A percentile compares a stretch with the other conserved stretches of the same genome.
phyloP scores from a whole-genome alignment of 2,888 invertebrate genomes.

The Plutella xylostella region DNA sequence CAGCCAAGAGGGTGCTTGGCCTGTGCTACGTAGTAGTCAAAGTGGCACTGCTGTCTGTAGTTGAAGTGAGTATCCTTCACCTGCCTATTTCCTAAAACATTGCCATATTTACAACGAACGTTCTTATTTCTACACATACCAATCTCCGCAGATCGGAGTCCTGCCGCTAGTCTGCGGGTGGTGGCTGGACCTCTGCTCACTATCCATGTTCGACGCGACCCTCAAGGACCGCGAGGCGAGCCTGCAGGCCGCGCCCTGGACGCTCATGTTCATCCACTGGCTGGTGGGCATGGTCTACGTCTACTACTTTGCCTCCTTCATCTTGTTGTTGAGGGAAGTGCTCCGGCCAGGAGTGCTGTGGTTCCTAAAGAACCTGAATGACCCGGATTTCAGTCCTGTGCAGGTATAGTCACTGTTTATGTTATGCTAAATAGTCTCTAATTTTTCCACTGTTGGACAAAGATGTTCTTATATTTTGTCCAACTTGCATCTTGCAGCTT shows the following conservation, averaged over 20 bases:
- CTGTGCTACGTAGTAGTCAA: constrained; percentile 91
- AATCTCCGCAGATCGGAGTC: constrained; percentile 81
- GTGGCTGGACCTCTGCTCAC: constrained; percentile 98
- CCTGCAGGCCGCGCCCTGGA: constrained; percentile 92
- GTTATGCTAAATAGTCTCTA: too few relatives aligned
- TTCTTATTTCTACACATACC: too few relatives aligned
- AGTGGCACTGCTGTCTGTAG: constrained; percentile 94
- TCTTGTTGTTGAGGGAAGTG: constrained; percentile 91
- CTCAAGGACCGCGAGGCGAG: constrained; percentile 89
- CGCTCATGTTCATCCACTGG: constrained; percentile 99
- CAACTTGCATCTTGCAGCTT: too few relatives aligned
- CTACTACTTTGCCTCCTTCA: constrained; percentile 98
- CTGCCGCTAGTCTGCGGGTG: constrained; percentile 97
- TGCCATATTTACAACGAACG: too few relatives aligned
- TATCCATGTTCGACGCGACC: constrained; percentile 91
- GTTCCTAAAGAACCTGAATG: constrained; percentile 98
- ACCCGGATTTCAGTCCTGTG: constrained; percentile 99
- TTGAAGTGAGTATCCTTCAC: constrained; percentile 89
- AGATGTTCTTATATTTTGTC: too few relatives aligned
- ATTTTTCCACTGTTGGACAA: too few relatives aligned
- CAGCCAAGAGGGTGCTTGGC: constrained; percentile 87
- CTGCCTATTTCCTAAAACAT: too few relatives aligned
- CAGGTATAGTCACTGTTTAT: constrained; percentile 66
- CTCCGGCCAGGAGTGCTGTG: constrained; percentile 96
- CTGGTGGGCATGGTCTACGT: constrained; percentile 99